These are phyloP conservation scores for Falco peregrinus DNA, from an alignment of 2,797 vertebrate species.

Conservation along the genomic window DNA sequence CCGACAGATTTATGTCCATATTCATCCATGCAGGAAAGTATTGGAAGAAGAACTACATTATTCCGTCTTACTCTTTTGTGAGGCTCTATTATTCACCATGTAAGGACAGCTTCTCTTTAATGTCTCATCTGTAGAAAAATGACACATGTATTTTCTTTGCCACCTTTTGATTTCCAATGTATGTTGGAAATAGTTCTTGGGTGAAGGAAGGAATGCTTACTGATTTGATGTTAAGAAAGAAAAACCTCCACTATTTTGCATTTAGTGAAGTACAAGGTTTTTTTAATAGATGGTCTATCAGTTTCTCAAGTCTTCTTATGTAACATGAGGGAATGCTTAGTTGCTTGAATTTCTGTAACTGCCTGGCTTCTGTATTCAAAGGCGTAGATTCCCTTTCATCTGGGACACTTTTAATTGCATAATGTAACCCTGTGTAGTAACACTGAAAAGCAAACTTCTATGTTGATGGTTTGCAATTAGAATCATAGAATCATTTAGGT, in stretches of 20 bases:
- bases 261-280: neutral
- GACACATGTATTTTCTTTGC: neutral
- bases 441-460: neutral
- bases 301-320: neutral
- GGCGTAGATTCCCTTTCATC: neutral
- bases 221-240: neutral
- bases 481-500: neutral
- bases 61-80: neutral
- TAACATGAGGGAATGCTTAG: neutral
- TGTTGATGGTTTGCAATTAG: neutral
- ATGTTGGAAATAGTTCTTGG: neutral
- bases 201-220: neutral
- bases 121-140: neutral
- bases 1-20: neutral
- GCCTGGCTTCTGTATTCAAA: neutral
- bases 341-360: neutral
- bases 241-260: neutral
- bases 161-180: neutral
- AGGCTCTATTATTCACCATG: neutral
- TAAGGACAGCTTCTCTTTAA: neutral
- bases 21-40: neutral
- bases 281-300: neutral
- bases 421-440: neutral
- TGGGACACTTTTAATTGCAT: neutral
- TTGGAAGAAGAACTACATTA: neutral